Evolutionary conservation across 2,888 invertebrate species (phyloP), one percentile per base, ranked within the genome.

Genomic region (Copidosoma aretas): DNA sequence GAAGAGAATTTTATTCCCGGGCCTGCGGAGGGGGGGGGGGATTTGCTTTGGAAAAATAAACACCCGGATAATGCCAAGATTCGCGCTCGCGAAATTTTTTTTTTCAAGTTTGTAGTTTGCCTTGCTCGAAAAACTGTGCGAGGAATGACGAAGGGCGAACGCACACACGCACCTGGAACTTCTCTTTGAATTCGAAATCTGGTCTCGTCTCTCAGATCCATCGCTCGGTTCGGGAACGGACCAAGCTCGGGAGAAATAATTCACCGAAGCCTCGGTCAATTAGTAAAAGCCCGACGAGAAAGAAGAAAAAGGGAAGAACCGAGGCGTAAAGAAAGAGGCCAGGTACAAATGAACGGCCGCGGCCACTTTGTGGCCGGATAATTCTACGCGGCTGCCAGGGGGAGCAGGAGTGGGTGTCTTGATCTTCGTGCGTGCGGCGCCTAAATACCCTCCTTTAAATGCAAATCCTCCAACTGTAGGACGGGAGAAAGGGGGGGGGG

Each of bases 371-470:
- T 12, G 43, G 43, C 17, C 41, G 14, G 14, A 41, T 14, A 41
- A 10, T 10, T 12, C 17, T 17, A 17, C 21, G 51, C 17, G 17
- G 5, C 49, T 39, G 10, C 25, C 19, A 54, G 19, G 22, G 15
- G 58, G 39, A 51, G 59, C 43, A 25, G 51, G n/a, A 59, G 25
- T 21, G 52, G n/a, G 15, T 51, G 19, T 61, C 64, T 68, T 68
- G 70, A 68, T 74, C 71, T 74, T 64, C 60, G 46, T 41, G 52
- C 57, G 63, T 46, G 58, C 51, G 70, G 68, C 64, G 70, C 64
- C 73, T 77, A 76, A 77, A 77, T 75, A 75, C 70, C 73, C 74
- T 73, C 71, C 73, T 79, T 73, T 79, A 78, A 77, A 79, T 78
- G 78, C 75, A 79, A 79, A 79, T 79, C 73, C 73, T 51, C 52